These are phyloP conservation scores for Eremobia ochroleuca DNA, from an alignment of 2,888 invertebrate genomes.

Conservation along the genomic window DNA sequence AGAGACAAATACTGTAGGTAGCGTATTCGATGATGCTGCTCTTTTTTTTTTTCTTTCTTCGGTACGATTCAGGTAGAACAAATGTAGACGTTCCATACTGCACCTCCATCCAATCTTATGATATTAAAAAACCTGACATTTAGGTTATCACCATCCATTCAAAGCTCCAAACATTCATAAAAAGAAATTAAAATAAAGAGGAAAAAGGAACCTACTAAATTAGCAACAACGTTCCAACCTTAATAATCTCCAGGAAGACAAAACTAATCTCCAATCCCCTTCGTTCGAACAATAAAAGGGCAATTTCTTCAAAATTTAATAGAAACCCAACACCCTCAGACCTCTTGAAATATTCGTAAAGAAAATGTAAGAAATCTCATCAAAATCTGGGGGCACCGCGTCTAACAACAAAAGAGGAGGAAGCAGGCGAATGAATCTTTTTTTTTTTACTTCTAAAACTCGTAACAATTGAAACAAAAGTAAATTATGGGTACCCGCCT, in stretches of 20 bases:
- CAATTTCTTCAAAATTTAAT: conserved; percentile 66
- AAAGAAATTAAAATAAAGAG: conserved; percentile 43
- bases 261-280: conserved; percentile 66
- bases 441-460: conserved; percentile 79
- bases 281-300: conserved; percentile 60
- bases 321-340: conserved; percentile 51
- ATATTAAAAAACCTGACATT: conserved; percentile 17
- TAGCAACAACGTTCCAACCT: conserved; percentile 60
- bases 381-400: conserved; percentile 69
- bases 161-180: conserved; percentile 36
- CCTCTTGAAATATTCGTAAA: conserved; percentile 60
- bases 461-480: conserved; percentile 89
- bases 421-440: conserved; percentile 83
- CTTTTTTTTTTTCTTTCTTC: too few species aligned
- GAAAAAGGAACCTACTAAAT: conserved; percentile 46
- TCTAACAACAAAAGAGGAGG: conserved; percentile 75
- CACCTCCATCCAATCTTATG: not conserved
- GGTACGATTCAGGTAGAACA: not conserved
- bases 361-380: conserved; percentile 74
- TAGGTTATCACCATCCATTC: conserved; percentile 6
- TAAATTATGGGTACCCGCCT: conserved; percentile 82
- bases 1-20: too few species aligned
- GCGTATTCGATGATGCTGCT: too few species aligned
- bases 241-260: conserved; percentile 64
- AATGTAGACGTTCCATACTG: not conserved